These are phyloP conservation scores for Uloborus diversus DNA, from an alignment of 1,140 invertebrate genomes.

Conservation along the genomic window DNA sequence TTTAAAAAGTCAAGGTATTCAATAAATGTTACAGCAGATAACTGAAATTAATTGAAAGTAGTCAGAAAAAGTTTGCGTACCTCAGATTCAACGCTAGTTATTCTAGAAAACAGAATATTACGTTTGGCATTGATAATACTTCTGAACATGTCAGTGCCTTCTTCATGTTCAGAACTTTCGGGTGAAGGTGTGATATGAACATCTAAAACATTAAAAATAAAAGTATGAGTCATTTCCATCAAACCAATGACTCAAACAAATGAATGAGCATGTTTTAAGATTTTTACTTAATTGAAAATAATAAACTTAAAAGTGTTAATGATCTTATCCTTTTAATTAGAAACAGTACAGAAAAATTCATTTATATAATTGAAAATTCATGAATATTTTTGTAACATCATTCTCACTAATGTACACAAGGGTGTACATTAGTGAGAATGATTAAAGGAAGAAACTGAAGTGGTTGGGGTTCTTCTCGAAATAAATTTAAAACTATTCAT, in stretches of 20 bases:
- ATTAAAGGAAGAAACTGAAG: no score
- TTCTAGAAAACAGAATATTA: conserved; percentile 83
- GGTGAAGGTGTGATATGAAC: conserved; percentile 57
- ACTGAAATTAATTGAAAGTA: not conserved
- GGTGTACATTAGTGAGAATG: no score
- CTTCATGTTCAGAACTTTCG: conserved; percentile 58
- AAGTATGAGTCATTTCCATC: not conserved
- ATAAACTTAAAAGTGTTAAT: not conserved
- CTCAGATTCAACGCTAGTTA: conserved; percentile 89
- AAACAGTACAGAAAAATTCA: not conserved
- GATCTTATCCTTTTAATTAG: not conserved
- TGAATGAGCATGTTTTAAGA: not conserved
- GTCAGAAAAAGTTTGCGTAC: conserved; percentile 74
- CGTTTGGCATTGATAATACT: conserved; percentile 84
- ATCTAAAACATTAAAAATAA: conserved; percentile 27
- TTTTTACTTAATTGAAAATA: not conserved
- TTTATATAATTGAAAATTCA: not conserved
- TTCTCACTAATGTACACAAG: no score
- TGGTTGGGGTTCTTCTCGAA: no score
- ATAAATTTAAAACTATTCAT: no score
- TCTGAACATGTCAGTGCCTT: conserved; percentile 56
- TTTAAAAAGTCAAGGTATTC: not conserved
- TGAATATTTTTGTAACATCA: not conserved
- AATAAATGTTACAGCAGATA: not conserved
- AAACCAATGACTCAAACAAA: not conserved